Conservation (phyloP, 2,113 vertebrate genomes). For the Solea solea region DNA sequence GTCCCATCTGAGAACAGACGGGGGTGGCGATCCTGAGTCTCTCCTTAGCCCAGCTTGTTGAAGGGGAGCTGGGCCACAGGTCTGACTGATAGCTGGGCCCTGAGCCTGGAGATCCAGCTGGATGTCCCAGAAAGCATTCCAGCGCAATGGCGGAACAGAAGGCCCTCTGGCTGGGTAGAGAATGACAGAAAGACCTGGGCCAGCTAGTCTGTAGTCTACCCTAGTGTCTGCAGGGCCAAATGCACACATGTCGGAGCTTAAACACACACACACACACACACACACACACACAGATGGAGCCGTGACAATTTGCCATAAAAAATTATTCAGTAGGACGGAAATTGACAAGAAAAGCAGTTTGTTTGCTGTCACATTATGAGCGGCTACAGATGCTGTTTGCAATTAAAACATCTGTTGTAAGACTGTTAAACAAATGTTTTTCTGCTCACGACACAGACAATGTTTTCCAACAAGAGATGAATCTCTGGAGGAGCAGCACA, state of each 20-base stretch:
- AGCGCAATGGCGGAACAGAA: constrained; percentile 33
- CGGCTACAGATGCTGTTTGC: constrained; percentile 53
- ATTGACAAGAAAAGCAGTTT: constrained; percentile 43
- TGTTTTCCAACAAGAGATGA: constrained; percentile 2
- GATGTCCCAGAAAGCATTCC: constrained; percentile 55
- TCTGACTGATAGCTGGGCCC: constrained; percentile 65
- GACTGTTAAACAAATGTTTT: constrained; percentile 36
- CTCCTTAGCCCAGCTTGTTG: constrained; percentile 28
- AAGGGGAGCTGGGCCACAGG: constrained; percentile 11
- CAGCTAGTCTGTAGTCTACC: constrained; percentile 15
- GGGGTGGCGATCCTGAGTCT: constrained; percentile 20
- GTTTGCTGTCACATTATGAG: constrained; percentile 50
- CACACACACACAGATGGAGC: constrained; percentile 32
- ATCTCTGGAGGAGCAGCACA: not conserved
- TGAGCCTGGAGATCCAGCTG: constrained; percentile 48
- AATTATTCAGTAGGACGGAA: constrained; percentile 24
- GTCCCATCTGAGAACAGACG: constrained; percentile 50
- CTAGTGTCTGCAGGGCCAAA: constrained; percentile 13
- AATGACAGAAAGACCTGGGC: constrained; percentile 36
- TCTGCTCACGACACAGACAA: not conserved
- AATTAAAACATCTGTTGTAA: constrained; percentile 65
- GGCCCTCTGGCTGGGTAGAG: constrained; percentile 28
- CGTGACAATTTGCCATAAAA: constrained; percentile 28
- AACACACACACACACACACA: constrained; percentile 15
- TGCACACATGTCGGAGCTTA: constrained; percentile 14